These are phyloP conservation scores for Microtus montanus DNA, from an alignment of 2,113 vertebrate species.

Conservation along the genomic window DNA sequence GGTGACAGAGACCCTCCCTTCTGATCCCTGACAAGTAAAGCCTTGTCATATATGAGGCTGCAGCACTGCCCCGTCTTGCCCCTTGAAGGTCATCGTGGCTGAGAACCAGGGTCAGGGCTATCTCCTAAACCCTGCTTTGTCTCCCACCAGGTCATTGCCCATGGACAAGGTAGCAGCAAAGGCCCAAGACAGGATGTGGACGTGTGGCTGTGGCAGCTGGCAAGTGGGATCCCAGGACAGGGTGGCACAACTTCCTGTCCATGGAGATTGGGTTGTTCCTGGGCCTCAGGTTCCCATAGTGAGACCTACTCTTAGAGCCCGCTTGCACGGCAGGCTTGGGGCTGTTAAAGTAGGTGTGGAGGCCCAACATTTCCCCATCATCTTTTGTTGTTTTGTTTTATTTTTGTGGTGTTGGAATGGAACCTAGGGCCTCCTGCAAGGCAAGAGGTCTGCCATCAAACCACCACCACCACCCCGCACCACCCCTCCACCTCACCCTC, in stretches of 20 bases:
- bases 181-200: slow-evolving; percentile 83
- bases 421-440: background rate
- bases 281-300: background rate
- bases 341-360: background rate
- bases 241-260: background rate
- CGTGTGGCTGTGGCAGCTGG: slow-evolving; percentile 97
- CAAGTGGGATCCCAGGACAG: slow-evolving; percentile 71
- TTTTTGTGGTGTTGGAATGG: background rate
- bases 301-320: background rate
- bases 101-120: background rate
- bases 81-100: background rate
- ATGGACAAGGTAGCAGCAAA: slow-evolving; percentile 88
- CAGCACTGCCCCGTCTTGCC: background rate
- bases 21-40: background rate
- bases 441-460: background rate
- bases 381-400: background rate
- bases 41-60: background rate
- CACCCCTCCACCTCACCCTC: too few relatives aligned
- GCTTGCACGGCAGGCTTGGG: background rate
- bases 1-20: background rate
- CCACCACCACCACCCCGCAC: too few relatives aligned
- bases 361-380: background rate
- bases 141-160: slow-evolving; percentile 85
- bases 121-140: background rate
- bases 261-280: background rate